Conservation (phyloP, 1,140 invertebrate species). For the Hestina assimilis region DNA sequence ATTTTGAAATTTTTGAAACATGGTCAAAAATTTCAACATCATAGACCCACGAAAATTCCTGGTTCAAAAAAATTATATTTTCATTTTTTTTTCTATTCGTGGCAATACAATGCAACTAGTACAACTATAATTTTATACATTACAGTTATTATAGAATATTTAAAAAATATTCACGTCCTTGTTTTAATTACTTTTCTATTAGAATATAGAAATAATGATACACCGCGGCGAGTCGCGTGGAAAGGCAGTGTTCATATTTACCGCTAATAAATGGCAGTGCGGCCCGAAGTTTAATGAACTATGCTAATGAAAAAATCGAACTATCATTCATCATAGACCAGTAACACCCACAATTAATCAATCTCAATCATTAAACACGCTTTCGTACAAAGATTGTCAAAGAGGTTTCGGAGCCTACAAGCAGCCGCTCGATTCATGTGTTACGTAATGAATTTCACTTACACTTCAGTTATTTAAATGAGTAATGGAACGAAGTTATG, state of each 20-base stretch:
- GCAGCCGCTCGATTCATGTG: neutral
- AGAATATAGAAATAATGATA: neutral
- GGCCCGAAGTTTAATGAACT: conserved; percentile 24
- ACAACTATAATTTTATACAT: too few species aligned
- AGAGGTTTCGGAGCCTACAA: conserved; percentile 4
- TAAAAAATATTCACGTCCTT: too few species aligned
- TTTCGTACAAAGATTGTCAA: conserved; percentile 18
- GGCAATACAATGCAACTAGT: too few species aligned
- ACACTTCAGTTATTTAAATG: conserved; percentile 5
- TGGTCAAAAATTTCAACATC: too few species aligned
- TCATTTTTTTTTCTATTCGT: too few species aligned
- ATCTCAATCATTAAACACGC: conserved; percentile 18
- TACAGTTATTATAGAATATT: too few species aligned
- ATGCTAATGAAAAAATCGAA: conserved; percentile 16
- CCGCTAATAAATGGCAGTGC: conserved; percentile 26
- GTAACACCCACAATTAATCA: conserved; percentile 22
- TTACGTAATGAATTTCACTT: conserved; percentile 15
- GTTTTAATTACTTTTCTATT: too few species aligned
- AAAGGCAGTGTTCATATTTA: conserved; percentile 25
- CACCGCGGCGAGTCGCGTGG: conserved; percentile 14
- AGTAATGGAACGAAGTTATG: neutral
- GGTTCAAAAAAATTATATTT: too few species aligned
- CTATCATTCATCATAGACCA: conserved; percentile 16
- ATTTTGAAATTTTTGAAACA: too few species aligned
- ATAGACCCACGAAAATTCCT: too few species aligned